These are phyloP conservation scores for Tipula vernalis DNA, from an alignment of 2,888 invertebrate species.

Conservation along the genomic window DNA sequence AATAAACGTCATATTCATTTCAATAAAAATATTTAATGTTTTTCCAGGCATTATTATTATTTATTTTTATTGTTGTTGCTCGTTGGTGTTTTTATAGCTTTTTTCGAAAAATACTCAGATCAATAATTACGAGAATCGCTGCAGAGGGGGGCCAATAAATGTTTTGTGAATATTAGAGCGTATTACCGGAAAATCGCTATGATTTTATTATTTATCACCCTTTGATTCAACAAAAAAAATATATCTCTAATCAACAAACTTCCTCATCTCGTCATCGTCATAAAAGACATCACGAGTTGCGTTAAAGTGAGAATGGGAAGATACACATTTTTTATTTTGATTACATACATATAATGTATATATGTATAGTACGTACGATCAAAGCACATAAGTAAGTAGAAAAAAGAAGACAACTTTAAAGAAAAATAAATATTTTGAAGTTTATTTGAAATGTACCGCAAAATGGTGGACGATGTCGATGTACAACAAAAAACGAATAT, in stretches of 20 bases:
- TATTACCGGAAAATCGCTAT: not conserved
- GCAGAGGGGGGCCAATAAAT: not conserved
- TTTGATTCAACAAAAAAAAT: not conserved
- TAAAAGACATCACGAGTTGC: not conserved
- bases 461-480: not conserved
- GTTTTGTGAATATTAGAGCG: not conserved
- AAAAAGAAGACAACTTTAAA: not conserved
- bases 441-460: not conserved
- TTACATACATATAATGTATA: not conserved
- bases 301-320: not conserved
- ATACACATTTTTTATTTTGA: not conserved
- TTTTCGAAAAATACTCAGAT: not conserved
- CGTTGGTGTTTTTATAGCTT: not conserved
- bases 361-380: not conserved
- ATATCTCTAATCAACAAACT: no score
- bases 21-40: conserved; percentile 4
- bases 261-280: not conserved
- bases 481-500: not conserved
- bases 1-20: conserved; percentile 4
- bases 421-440: not conserved
- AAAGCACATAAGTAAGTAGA: not conserved
- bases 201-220: not conserved
- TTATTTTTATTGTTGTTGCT: not conserved
- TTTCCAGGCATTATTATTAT: not conserved
- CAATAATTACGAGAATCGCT: not conserved